A percentile compares a stretch with the other conserved stretches of the same genome.
phyloP scores from a whole-genome alignment of 2,113 vertebrate species.

The Panthera tigris region DNA sequence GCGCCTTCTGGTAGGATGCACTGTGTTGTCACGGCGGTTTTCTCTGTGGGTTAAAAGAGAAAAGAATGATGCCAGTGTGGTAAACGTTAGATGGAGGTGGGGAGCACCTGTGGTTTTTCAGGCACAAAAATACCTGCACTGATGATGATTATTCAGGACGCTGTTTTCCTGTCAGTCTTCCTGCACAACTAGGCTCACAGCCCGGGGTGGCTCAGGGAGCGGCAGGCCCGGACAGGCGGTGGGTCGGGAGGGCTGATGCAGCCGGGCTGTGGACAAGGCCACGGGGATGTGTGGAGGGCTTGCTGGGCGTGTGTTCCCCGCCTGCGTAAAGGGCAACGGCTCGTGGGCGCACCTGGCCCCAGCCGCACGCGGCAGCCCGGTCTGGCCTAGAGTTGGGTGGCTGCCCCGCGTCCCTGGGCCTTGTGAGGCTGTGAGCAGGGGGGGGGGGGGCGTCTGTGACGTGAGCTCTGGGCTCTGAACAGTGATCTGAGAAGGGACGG shows the following conservation, averaged over 20 bases:
- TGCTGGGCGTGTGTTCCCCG: not conserved
- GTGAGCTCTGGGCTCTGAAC: not conserved
- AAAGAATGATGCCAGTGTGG: rapidly evolving
- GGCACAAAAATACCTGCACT: not conserved
- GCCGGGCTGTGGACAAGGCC: not conserved
- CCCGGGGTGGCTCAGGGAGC: not conserved
- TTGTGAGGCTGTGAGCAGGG: not conserved
- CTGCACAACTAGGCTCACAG: not conserved
- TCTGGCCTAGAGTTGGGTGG: not conserved
- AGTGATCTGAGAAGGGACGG: not conserved
- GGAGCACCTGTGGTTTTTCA: not conserved
- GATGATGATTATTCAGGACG: not conserved
- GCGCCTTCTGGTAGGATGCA: slow-evolving; percentile 79
- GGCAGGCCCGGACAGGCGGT: rapidly evolving
- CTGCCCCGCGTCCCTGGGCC: not conserved
- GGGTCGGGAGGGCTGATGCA: not conserved
- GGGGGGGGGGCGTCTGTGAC: not conserved
- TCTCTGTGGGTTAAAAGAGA: not conserved
- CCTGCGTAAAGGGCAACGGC: not conserved
- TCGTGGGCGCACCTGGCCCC: not conserved
- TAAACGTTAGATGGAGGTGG: not conserved
- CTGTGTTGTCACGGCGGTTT: not conserved
- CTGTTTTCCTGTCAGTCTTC: not conserved
- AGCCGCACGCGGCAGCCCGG: not conserved
- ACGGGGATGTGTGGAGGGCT: rapidly evolving